Evolutionary conservation across 2,113 vertebrate species (phyloP).

Genomic region (Aleadryas rufinucha): DNA sequence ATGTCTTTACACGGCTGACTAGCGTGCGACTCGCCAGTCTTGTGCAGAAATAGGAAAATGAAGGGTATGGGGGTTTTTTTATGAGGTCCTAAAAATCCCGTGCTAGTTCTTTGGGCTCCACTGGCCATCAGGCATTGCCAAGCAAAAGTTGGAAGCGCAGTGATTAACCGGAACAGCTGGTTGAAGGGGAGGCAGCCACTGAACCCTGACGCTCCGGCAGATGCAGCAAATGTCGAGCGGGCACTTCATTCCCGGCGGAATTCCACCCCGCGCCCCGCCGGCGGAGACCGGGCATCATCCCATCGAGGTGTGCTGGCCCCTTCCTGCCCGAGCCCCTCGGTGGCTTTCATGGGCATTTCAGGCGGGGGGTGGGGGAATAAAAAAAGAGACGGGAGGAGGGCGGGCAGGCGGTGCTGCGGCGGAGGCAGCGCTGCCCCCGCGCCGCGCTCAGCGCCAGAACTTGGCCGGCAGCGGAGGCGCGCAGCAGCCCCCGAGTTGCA

Average conservation of each 20-base stretch:
- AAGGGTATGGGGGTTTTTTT: neutral
- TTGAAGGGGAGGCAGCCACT: neutral
- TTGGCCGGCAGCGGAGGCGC: neutral
- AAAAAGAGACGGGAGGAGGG: neutral
- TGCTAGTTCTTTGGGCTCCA: neutral
- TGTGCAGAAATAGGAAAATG: neutral
- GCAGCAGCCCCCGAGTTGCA: neutral
- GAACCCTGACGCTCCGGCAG: neutral
- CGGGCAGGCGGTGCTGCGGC: neutral
- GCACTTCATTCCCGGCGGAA: neutral
- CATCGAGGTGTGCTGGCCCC: neutral
- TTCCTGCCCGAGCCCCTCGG: neutral
- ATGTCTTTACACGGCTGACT: neutral
- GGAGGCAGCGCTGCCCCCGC: neutral
- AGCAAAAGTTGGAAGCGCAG: constrained; percentile 13
- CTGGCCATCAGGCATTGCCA: constrained; percentile 7
- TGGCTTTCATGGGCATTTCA: neutral
- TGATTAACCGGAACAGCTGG: constrained; percentile 45
- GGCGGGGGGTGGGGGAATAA: neutral
- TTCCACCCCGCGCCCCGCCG: neutral
- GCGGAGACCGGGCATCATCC: neutral
- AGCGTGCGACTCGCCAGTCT: neutral
- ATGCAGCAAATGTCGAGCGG: neutral
- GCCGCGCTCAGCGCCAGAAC: neutral
- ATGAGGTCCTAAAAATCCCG: neutral